phyloP scores from a whole-genome alignment of 1,140 invertebrate species.

The Camponotus pennsylvanicus region DNA sequence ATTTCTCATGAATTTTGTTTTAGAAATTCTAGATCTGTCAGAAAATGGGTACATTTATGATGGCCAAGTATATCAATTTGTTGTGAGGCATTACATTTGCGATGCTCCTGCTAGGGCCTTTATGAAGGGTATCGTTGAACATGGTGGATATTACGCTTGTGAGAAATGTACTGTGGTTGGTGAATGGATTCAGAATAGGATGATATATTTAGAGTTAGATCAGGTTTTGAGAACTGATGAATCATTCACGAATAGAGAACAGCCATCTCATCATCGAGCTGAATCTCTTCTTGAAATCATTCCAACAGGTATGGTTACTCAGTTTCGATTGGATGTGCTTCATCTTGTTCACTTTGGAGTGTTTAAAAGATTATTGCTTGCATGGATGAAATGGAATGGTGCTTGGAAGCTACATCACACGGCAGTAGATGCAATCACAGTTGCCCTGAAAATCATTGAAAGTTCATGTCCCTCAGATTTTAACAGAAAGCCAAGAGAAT shows the following conservation, averaged over 20 bases:
- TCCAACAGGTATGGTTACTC: not conserved
- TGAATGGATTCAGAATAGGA: not conserved
- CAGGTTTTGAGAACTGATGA: not conserved
- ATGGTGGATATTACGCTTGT: not conserved
- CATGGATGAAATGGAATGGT: not conserved
- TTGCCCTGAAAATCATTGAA: not conserved
- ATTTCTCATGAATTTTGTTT: not conserved
- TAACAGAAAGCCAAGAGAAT: not conserved
- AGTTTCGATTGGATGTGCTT: not conserved
- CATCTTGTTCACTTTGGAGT: not conserved
- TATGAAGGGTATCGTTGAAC: not conserved
- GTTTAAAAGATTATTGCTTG: conserved; percentile 5
- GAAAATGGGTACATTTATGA: not conserved
- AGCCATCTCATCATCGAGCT: not conserved
- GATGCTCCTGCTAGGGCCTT: conserved; percentile 1
- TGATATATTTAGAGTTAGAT: not conserved
- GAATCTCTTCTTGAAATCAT: not conserved
- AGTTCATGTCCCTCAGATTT: not conserved
- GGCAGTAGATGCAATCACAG: not conserved
- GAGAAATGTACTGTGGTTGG: conserved; percentile 1
- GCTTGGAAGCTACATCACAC: not conserved
- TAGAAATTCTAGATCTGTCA: not conserved
- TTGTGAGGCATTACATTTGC: not conserved
- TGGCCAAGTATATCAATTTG: not conserved
- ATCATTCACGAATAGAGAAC: not conserved